phyloP scores from a whole-genome alignment of 2,113 vertebrate species.

The Myodes glareolus region DNA sequence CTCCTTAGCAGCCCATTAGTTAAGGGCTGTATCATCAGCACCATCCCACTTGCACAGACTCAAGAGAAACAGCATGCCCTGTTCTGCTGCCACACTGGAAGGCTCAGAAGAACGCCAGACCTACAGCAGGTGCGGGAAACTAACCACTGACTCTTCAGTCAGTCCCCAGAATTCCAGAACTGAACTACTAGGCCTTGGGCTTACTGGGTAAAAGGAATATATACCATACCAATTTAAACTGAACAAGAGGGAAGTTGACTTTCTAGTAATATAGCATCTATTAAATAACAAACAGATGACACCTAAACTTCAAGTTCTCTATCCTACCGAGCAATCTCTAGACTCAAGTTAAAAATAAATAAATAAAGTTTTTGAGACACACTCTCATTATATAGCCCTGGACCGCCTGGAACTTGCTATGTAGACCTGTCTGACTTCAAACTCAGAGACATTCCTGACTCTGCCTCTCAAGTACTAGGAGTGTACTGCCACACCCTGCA shows the following conservation, averaged over 20 bases:
- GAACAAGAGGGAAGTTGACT: neutral
- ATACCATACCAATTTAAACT: neutral
- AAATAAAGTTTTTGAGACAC: neutral
- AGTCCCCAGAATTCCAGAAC: neutral
- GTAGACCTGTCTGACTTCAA: neutral
- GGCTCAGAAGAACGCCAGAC: neutral
- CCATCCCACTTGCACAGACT: conserved; percentile 7
- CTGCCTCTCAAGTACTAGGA: neutral
- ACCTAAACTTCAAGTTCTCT: conserved; percentile 32
- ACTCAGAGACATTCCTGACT: neutral
- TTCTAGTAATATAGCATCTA: conserved; percentile 10
- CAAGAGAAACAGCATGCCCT: neutral
- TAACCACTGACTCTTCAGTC: neutral
- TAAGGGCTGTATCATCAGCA: neutral
- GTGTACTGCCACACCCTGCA: neutral
- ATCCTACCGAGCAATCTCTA: neutral
- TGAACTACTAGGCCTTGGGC: neutral
- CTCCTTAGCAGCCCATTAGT: neutral
- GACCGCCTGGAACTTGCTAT: neutral
- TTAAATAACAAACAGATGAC: neutral
- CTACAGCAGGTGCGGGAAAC: neutral
- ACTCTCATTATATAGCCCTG: too few relatives aligned
- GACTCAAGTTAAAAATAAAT: neutral
- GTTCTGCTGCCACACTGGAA: neutral
- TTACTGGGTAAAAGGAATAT: neutral